Base-by-base conservation (phyloP, 1,140 invertebrate genomes). In the Anagrus nilaparvatae region DNA sequence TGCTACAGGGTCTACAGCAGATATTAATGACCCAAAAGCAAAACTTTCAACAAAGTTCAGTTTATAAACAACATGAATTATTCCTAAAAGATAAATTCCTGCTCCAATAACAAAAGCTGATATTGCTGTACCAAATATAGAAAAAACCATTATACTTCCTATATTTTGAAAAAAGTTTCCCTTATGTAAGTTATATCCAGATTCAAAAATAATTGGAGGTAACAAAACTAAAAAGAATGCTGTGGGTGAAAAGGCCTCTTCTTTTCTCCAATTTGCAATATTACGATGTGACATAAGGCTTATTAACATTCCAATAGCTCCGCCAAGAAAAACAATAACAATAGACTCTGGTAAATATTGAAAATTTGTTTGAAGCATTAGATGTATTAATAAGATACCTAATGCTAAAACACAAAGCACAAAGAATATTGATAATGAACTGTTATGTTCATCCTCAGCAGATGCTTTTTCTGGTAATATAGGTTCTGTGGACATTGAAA, bases 91-190 rank as follows among this genome's bases (percentile, higher is more conserved):
- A 65, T 97, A 99, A 44, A 98, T 81, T 10, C 93, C 93, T 44
- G 88, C 87, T 28, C 95, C 95, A 53, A 94, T 89, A 10, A 91
- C 79, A 55, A 94, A 78, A 10, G 95, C 94, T 14, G 92, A 97
- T 51, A 98, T 95, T 0, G 87, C 80, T 14, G 95, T 99, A 1
- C 95, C 95, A 56, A 97, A 76, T 51, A 98, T 94, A 2, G 95
- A 94, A 79, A 98, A 98, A 0, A 97, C 81, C 46, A 97, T 62
- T 49, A 88, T 87, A 5, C 84, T 93, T 18, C 91, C 93, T 61
- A 97, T 94, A 59, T 97, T 97, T 70, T 96, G 92, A 63, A 98
- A 97, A 59, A 98, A 99, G 59, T 98, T 97, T 37, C 94, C 93
- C 67, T 97, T 97, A 56, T 97, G 94, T 33, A 98, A 74, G 77